Percentiles rank a stretch among this genome's conserved stretches.
Conservation (phyloP, 1,140 invertebrate species). For the Uloborus diversus region DNA sequence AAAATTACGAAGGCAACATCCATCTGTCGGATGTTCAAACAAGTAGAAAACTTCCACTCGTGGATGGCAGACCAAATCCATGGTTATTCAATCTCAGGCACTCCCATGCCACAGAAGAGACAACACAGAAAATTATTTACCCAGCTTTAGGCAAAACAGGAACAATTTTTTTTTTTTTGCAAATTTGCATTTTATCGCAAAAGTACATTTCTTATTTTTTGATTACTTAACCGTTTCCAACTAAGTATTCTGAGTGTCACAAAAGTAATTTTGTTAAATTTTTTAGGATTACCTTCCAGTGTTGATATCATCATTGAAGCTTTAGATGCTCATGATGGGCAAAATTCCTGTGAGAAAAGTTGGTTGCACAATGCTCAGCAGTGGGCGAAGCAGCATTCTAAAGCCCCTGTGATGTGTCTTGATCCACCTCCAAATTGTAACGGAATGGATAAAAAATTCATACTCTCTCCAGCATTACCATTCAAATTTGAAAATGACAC, state of each 20-base stretch:
- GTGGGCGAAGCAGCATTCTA: slow-evolving; percentile 77
- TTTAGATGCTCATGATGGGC: slow-evolving; percentile 69
- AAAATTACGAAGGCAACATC: too few species aligned
- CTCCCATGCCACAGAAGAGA: too few species aligned
- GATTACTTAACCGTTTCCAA: too few species aligned
- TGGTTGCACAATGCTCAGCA: slow-evolving; percentile 67
- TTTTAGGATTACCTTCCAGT: slow-evolving; percentile 70
- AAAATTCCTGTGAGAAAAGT: slow-evolving; percentile 48
- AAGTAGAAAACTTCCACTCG: too few species aligned
- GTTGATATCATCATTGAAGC: slow-evolving; percentile 78
- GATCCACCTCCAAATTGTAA: slow-evolving; percentile 77
- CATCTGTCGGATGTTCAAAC: too few species aligned
- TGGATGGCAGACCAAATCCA: too few species aligned
- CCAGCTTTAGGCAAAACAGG: too few species aligned
- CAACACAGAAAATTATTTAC: too few species aligned
- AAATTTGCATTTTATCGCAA: too few species aligned
- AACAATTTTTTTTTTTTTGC: too few species aligned
- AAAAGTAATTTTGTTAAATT: slow-evolving; percentile 49
- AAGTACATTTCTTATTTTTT: background rate
- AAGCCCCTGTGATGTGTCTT: slow-evolving; percentile 81
- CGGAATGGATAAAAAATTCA: slow-evolving; percentile 77
- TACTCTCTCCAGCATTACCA: slow-evolving; percentile 78
- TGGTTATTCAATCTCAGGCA: too few species aligned
- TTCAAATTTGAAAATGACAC: slow-evolving; percentile 75
- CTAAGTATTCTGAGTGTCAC: too few species aligned